Evolutionary conservation across 1,140 invertebrate genomes (phyloP), one percentile per base, ranked within the genome.

Genomic region (Apis dorsata): DNA sequence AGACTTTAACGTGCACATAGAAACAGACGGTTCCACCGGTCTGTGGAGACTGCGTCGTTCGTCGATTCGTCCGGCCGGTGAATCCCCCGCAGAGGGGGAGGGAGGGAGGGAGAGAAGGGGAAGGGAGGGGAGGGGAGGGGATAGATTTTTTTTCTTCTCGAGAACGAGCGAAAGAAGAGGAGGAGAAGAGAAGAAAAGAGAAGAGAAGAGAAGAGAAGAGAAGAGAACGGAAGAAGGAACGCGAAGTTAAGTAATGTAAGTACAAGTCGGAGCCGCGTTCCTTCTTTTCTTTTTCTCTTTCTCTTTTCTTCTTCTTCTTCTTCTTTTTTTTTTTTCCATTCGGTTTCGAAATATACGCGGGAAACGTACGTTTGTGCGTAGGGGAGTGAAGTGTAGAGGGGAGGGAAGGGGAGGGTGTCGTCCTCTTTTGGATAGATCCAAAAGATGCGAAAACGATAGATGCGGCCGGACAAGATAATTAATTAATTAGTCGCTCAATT

Each of bases 401-500:
- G 3, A 12, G 19, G 62, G 62, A 11, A 34, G 7, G 1, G 19
- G 62, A 17, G 59, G 75, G 13, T 44, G 34, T 44, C 4, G 34
- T 44, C 5, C 34, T 0, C 34, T 44, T 55, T 53, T 70, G 21
- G 2, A 53, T 24, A 51, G 68, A 51, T 24, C 15, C 53, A 84
- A 21, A 44, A 84, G 72, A 82, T 87, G 87, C 84, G 90, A 90
- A 24, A 91, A 92, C 91, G 89, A 90, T 91, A 91, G 34, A 44
- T 74, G 91, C 91, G 91, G 91, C 91, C 88, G 87, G 91, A 90
- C 76, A 86, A 91, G 86, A 86, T 85, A 88, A 90, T 92, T 88
- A 84, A 89, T 92, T 89, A 91, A 90, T 91, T 90, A 88, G 74
- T 89, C 86, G 75, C 68, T 76, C 60, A 78, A 87, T 84, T 71